Evolutionary conservation across 2,797 vertebrate species (phyloP).

Genomic region (Sebastes dallii): DNA sequence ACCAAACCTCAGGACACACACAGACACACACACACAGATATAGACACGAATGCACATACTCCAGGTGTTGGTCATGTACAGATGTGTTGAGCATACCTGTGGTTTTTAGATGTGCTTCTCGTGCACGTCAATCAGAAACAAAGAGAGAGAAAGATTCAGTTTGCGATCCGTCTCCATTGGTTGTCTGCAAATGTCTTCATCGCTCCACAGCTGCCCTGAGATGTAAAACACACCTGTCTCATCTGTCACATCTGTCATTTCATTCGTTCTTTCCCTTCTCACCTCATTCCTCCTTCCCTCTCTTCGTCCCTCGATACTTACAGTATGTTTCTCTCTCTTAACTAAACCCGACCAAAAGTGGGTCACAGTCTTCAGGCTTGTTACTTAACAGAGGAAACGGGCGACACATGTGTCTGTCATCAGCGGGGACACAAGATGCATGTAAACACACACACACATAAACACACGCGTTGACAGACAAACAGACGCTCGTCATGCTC

Average conservation of each 20-base stretch:
- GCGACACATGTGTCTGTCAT: constrained; percentile 50
- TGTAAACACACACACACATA: neutral
- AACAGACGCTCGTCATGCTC: constrained; percentile 19
- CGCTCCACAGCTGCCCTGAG: neutral
- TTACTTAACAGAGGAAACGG: constrained; percentile 58
- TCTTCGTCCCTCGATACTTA: neutral
- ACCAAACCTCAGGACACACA: neutral
- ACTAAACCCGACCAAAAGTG: constrained; percentile 28
- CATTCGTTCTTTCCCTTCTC: neutral
- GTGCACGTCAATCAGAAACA: neutral
- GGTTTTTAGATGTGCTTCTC: neutral
- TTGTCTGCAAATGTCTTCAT: constrained; percentile 10
- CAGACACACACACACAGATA: neutral
- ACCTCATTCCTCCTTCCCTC: neutral
- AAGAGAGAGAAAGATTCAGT: neutral
- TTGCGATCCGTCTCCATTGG: neutral
- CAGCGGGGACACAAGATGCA: constrained; percentile 3
- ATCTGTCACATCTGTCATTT: neutral
- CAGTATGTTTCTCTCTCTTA: neutral
- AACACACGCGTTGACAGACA: constrained; percentile 15
- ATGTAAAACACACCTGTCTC: neutral
- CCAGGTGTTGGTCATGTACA: neutral
- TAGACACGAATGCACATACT: neutral
- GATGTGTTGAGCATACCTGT: constrained; percentile 16
- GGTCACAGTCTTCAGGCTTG: constrained; percentile 42